Base-by-base conservation (phyloP, 1,140 invertebrate genomes). In the Trachymyrmex cornetzi region DNA sequence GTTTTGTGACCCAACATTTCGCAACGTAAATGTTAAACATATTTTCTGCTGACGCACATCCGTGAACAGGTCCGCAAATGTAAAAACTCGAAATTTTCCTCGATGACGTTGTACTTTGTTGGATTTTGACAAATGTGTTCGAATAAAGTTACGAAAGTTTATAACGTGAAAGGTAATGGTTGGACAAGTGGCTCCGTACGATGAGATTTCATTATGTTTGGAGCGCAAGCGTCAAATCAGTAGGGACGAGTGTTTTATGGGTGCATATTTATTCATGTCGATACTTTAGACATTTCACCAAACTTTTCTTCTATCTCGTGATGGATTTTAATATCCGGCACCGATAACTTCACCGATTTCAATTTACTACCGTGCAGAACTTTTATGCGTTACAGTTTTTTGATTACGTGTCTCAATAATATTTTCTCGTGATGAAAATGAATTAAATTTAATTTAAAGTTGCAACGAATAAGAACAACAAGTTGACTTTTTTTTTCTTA, bases 151-250 rank as follows among this genome's bases (percentile, higher is more conserved):
- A 34, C 53, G 24, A 57, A 82, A 59, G 53, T 74, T 82, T 7
- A 11, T 19, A 19, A 74, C 12, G 38, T 34, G 44, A 72, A 59
- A 61, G 67, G 22, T 59, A 38, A 82, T n/a, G 27, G 50, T 71
- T 55, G 72, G 88, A 66, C 82, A 91, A 85, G 87, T 92, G 89
- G 87, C 89, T 92, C 90, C 87, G 75, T 88, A 77, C 80, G 11
- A 67, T 53, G 90, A 89, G 85, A 82, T 63, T 38, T 48, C 19
- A 3, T 48, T 27, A 34, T 63, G 34, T 12, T 34, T 72, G 24
- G 16, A 24, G 77, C 77, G 63, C 63, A 67, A 69, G 30, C 64
- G 64, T 67, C 44, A 19, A 24, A 55, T 57, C n/a, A 81, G 6
- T 71, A 71, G 67, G 63, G 24, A 22, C 63, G 79, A 81, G 5